Percentiles rank a stretch among this genome's conserved stretches.
phyloP scores from a whole-genome alignment of 2,797 vertebrate genomes.

The Otus scops region DNA sequence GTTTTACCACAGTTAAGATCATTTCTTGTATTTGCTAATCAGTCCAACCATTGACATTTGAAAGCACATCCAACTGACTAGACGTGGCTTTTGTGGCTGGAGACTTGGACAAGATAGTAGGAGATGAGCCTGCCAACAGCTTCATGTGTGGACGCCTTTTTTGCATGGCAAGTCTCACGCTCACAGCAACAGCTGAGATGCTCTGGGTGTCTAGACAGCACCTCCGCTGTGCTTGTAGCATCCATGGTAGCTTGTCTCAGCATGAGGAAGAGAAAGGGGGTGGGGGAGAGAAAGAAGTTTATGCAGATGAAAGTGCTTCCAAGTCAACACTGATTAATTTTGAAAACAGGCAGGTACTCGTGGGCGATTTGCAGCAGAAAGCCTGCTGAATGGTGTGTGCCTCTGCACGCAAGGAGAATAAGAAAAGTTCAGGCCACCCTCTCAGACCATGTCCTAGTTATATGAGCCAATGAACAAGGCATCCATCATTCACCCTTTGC shows the following conservation, averaged over 20 bases:
- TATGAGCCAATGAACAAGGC: not conserved
- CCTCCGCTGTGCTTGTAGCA: not conserved
- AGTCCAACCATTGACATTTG: conserved; percentile 29
- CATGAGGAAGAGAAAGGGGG: not conserved
- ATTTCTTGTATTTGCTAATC: conserved; percentile 9
- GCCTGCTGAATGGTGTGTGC: not conserved
- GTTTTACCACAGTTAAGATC: not conserved
- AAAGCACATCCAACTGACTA: not conserved
- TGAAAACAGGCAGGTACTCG: conserved; percentile 13
- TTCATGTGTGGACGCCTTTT: not conserved
- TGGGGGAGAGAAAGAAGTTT: not conserved
- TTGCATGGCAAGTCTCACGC: not conserved
- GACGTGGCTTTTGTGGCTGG: conserved; percentile 4
- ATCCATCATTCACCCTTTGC: not conserved
- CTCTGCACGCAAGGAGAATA: not conserved
- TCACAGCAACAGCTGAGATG: not conserved
- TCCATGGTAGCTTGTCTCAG: not conserved
- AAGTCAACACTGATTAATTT: conserved; percentile 49
- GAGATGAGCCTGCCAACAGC: not conserved
- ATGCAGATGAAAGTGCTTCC: not conserved
- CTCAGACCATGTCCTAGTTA: not conserved
- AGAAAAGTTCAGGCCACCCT: not conserved
- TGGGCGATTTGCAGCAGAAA: not conserved
- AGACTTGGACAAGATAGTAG: not conserved
- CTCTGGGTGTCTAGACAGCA: conserved; percentile 18